A percentile compares a stretch with the other conserved stretches of the same genome.
Conservation (phyloP, 92 coral and sea anemone genomes). For the Virgularia gustaviana region DNA sequence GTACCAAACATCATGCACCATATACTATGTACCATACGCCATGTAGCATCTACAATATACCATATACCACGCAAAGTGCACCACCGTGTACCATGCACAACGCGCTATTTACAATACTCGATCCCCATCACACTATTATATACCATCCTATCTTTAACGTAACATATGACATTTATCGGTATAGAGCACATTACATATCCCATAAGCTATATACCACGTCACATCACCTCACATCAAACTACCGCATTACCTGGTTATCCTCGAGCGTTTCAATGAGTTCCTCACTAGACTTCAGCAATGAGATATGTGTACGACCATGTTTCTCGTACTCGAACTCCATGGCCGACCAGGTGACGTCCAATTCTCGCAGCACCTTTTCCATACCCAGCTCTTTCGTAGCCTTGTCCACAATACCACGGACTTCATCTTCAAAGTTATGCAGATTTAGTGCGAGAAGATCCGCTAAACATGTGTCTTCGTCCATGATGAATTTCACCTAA, state of each 20-base stretch:
- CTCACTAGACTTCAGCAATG: slow-evolving; percentile 85
- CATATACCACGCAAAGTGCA: no score
- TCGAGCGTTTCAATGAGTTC: slow-evolving; percentile 97
- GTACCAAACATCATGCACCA: neutral
- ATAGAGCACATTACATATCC: no score
- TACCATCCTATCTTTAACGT: no score
- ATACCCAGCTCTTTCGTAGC: slow-evolving; percentile 98
- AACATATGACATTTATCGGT: no score
- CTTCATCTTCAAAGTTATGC: slow-evolving; percentile 97
- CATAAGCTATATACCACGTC: no score
- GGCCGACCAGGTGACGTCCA: slow-evolving; percentile 96
- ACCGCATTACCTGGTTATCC: slow-evolving; percentile 98
- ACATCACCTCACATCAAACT: no score
- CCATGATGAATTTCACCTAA: slow-evolving; percentile 97
- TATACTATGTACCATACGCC: neutral
- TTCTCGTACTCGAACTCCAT: slow-evolving; percentile 97
- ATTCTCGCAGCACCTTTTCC: slow-evolving; percentile 91
- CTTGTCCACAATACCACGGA: slow-evolving; percentile 95
- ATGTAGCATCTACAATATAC: no score
- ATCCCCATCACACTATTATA: no score
- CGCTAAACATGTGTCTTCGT: slow-evolving; percentile 89
- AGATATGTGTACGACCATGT: slow-evolving; percentile 76
- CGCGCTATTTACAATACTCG: no score
- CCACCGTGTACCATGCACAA: no score
- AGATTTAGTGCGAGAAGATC: slow-evolving; percentile 92